Evolutionary conservation across 2,888 invertebrate species (phyloP).

Genomic region (Pantelozetes paolii): DNA sequence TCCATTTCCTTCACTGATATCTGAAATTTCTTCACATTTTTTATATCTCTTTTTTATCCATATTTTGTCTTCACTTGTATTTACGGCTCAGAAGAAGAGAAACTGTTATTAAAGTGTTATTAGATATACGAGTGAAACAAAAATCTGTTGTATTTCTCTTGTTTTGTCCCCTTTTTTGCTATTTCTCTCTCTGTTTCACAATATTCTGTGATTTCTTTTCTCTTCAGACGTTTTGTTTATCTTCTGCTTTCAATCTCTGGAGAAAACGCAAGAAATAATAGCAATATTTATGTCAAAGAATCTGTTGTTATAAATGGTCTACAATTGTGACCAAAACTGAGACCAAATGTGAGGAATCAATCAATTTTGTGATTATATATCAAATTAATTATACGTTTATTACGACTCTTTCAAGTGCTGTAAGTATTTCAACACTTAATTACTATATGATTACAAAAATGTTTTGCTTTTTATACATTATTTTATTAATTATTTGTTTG

Average conservation of each 20-base stretch:
- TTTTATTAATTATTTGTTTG: too few relatives aligned
- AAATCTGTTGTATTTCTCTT: background rate
- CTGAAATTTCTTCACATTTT: background rate
- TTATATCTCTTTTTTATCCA: background rate
- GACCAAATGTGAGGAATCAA: background rate
- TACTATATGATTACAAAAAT: too few relatives aligned
- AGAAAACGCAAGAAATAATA: background rate
- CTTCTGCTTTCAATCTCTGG: background rate
- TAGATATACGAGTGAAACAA: background rate
- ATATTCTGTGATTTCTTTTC: background rate
- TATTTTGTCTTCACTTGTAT: too few relatives aligned
- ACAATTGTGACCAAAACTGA: background rate
- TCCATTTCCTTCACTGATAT: too few relatives aligned
- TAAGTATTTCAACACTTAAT: too few relatives aligned
- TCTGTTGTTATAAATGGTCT: constrained; percentile 1
- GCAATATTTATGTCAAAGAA: background rate
- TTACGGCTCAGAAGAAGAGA: too few relatives aligned
- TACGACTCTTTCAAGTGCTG: too few relatives aligned
- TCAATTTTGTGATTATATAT: too few relatives aligned
- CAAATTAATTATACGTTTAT: too few relatives aligned
- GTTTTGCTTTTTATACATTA: too few relatives aligned
- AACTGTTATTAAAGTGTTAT: constrained; percentile 2
- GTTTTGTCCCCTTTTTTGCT: background rate
- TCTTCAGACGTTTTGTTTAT: background rate
- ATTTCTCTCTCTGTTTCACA: background rate